These are phyloP conservation scores for Oscarella lobularis DNA, from an alignment of 37 sponge, comb jelly and placozoan genomes.

Conservation along the genomic window DNA sequence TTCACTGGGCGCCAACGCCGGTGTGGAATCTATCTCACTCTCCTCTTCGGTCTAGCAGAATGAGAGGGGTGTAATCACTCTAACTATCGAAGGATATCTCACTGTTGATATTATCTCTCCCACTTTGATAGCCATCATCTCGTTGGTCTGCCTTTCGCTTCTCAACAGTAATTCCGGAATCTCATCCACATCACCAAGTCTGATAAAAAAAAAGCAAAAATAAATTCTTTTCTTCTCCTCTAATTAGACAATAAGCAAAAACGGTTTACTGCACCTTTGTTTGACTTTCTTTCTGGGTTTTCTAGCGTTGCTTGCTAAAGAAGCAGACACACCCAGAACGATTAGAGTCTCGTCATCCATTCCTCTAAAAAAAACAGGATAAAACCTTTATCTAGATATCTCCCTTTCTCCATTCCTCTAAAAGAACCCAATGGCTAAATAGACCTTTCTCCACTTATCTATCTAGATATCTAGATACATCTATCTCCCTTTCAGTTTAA, in stretches of 20 bases:
- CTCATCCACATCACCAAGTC: not conserved
- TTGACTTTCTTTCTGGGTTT: not conserved
- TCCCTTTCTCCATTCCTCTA: no score
- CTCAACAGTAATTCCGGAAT: not conserved
- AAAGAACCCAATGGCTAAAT: no score
- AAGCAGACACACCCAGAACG: not conserved
- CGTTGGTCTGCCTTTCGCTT: not conserved
- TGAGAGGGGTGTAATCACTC: no score
- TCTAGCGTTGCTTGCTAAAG: not conserved
- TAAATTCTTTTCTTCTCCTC: no score
- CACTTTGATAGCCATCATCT: not conserved
- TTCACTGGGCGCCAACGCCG: not conserved
- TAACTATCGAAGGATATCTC: no score
- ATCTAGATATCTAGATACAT: no score
- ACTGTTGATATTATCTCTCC: not conserved
- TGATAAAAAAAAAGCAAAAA: not conserved
- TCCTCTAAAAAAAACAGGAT: conserved; percentile 1
- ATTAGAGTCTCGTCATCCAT: not conserved
- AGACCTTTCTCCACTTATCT: no score
- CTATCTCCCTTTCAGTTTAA: no score
- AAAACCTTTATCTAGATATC: no score
- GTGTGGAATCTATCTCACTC: not conserved
- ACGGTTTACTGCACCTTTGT: not conserved
- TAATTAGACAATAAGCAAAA: not conserved
- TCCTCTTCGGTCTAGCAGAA: not conserved